Evolutionary conservation across 2,888 invertebrate species (phyloP), one percentile per base, ranked within the genome.

Genomic region (Nomada lathburiana): DNA sequence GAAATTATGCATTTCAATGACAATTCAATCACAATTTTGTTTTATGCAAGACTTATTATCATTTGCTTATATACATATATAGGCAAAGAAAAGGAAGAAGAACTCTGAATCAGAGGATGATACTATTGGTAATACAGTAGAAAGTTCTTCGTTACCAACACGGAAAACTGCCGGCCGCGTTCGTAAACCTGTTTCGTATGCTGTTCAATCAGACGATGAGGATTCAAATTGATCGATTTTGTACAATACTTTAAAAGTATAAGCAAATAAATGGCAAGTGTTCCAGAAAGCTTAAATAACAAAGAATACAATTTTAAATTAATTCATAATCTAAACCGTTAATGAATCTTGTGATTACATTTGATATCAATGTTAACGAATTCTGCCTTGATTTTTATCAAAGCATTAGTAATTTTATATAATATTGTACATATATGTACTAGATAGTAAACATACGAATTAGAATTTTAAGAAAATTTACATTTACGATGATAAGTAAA

Each of bases 181-280:
- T 1, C 93, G 94, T 55, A 94, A 94, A 75, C 93, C 94, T 11
- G 92, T 95, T 57, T 94, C 94, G 64, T 95, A 95, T 85, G 94
- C 94, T 62, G 92, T 94, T 75, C 94, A 92, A 57, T 94, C 92
- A 9, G 93, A 92, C 7, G 90, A 92, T 20, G 91, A 57, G 47
- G 59, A 88, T 29, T 88, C 87, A 0, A 82, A 87, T 76, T 88
- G 77, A 88, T 82, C n/a, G 2, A 67, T 13, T 47, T 74, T 26
- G 1, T 64, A 23, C 11, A 11, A 44, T 23, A 52, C 59, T 50
- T 75, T 59, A 44, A 68, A 57, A 62, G 18, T 29, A 52, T 62
- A 70, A 53, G 52, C 11, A 74, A 26, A 60, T 60, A 64, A 60
- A 55, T 3, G 65, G 16, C 26, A 36, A 36, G 18, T 23, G 67